A percentile compares a stretch with the other conserved stretches of the same genome.
phyloP scores from a whole-genome alignment of 2,797 vertebrate species.

The Carcharodon carcharias region DNA sequence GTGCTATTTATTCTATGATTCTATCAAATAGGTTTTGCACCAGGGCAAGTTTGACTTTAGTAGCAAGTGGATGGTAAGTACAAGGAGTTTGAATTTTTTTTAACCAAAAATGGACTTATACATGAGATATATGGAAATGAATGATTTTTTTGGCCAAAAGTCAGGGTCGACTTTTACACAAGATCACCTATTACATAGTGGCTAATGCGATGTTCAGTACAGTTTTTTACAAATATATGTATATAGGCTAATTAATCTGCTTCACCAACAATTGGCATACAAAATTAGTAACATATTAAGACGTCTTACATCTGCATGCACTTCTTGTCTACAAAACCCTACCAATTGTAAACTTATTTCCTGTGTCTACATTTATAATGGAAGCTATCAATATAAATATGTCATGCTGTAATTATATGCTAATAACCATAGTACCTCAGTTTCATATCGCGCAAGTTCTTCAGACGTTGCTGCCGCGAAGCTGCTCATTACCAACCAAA shows the following conservation, averaged over 20 bases:
- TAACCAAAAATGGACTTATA: no score
- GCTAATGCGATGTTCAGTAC: neutral
- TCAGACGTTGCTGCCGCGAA: neutral
- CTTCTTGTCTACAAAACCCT: no score
- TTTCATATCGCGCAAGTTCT: neutral
- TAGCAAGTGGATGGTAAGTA: no score
- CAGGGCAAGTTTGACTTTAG: no score
- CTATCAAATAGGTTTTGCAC: no score
- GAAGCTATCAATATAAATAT: neutral
- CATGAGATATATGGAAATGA: no score
- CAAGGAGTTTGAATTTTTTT: no score
- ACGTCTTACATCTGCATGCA: neutral
- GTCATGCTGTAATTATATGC: neutral
- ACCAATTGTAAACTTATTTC: no score
- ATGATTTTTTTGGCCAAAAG: no score
- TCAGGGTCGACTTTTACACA: no score
- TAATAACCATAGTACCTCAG: neutral
- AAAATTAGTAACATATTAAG: neutral
- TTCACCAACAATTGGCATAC: neutral
- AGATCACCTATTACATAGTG: no score
- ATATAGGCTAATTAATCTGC: neutral
- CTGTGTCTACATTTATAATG: neutral
- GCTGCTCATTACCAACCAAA: neutral
- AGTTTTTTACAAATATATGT: neutral
- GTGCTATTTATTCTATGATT: no score